A percentile compares a stretch with the other conserved stretches of the same genome.
Evolutionary conservation across 1,140 invertebrate genomes (phyloP).

Genomic region (Mizuhopecten yessoensis): DNA sequence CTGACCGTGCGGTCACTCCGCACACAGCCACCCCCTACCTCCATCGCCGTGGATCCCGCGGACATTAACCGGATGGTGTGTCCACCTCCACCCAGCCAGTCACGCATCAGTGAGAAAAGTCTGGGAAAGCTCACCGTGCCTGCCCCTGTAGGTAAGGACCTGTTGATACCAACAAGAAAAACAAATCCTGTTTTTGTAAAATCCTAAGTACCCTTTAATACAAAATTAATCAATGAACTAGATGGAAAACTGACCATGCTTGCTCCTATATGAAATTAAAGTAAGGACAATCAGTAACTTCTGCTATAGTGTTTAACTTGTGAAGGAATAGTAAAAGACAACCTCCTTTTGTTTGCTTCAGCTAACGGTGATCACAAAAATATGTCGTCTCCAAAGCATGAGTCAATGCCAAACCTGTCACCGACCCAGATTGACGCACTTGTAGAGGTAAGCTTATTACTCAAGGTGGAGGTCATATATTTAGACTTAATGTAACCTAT

Average conservation of each 20-base stretch:
- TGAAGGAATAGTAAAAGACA: too few species aligned
- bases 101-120: slow-evolving; percentile 97
- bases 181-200: too few species aligned
- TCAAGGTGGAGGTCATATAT: not conserved
- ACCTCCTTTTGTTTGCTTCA: not conserved
- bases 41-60: slow-evolving; percentile 84
- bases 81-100: slow-evolving; percentile 94
- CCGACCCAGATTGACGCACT: slow-evolving; percentile 82
- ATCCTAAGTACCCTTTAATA: too few species aligned
- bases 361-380: slow-evolving; percentile 20
- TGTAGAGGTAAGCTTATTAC: slow-evolving; percentile 77
- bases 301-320: too few species aligned
- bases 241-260: too few species aligned
- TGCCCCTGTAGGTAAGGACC: slow-evolving; percentile 86
- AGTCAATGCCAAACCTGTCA: slow-evolving; percentile 68
- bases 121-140: slow-evolving; percentile 97
- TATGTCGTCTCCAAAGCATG: slow-evolving; percentile 44
- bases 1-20: slow-evolving; percentile 99
- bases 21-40: slow-evolving; percentile 90
- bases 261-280: too few species aligned
- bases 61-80: slow-evolving; percentile 98
- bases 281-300: too few species aligned
- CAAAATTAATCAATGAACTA: not conserved
- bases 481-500: not conserved
- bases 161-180: too few species aligned